Evolutionary conservation across 2,113 vertebrate species (phyloP), one percentile per base, ranked within the genome.

Genomic region (Malurus cyaneus): DNA sequence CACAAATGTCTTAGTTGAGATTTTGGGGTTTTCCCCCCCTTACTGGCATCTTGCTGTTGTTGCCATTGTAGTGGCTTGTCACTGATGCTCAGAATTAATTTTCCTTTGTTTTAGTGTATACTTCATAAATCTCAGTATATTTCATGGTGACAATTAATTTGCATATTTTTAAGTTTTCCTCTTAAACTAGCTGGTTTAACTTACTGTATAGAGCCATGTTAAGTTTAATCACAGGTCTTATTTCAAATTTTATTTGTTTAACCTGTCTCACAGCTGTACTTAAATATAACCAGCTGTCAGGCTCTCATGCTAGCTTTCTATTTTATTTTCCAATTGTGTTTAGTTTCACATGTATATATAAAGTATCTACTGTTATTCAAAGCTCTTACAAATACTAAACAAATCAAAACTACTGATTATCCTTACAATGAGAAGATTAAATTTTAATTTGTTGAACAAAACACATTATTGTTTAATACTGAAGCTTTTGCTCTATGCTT

Each of bases 261-360:
- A 70, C 34, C 20, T 77, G 18, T 61, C 20, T 83, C 47, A 70
- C 29, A 65, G 42, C 34, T 82, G 71, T 72, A 80, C 25, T 77
- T 89, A 91, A 80, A 89, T 85, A 85, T 92, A 88, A 73, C 14
- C 91, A 93, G 29, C 64, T 83, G 72, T 83, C 32, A 59, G 44
- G 21, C 18, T 92, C 72, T 94, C 74, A 36, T 44, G 32, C 26
- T 88, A 62, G 24, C 28, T 56, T 86, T 82, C 69, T 47, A 7
- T 56, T 88, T 91, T 49, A 47, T 87, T 94, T 85, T 69, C 41
- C 31, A 69, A 6, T 57, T 49, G 12, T 49, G 21, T 36, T 85
- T 69, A 57, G 12, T 81, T 93, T 65, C 44, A 60, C 14, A 8
- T n/a, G 11, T 41, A 12, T 28, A 54, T 72, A 2, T 72, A 16